phyloP scores from a whole-genome alignment of 1,140 invertebrate genomes.

The Lepidurus arcticus region DNA sequence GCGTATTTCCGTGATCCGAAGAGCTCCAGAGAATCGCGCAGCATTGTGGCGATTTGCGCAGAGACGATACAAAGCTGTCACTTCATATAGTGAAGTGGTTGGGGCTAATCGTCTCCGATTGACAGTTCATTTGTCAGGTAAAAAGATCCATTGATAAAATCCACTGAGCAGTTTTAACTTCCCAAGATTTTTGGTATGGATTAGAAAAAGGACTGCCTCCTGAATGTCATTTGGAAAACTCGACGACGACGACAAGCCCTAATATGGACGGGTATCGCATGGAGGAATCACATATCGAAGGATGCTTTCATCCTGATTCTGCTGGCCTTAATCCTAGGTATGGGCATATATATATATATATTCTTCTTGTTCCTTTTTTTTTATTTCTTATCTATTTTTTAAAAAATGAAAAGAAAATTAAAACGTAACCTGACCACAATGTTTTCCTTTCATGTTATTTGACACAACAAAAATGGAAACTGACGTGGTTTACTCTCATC shows the following conservation, averaged over 20 bases:
- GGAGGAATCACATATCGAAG: conserved; percentile 26
- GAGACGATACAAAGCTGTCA: conserved; percentile 29
- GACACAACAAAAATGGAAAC: background rate
- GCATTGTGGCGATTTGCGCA: conserved; percentile 27
- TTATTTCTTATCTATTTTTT: too few relatives aligned
- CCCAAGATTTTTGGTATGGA: background rate
- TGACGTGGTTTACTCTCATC: too few relatives aligned
- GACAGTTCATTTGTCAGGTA: background rate
- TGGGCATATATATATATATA: background rate
- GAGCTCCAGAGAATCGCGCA: conserved; percentile 20
- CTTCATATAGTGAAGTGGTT: conserved; percentile 28
- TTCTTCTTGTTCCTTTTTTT: background rate
- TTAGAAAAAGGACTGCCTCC: background rate
- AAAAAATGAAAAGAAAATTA: too few relatives aligned
- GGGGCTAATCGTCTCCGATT: conserved; percentile 28
- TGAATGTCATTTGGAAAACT: conserved; percentile 24
- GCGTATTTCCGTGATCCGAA: conserved; percentile 12
- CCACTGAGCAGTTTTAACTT: background rate
- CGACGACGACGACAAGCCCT: conserved; percentile 26
- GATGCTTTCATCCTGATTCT: conserved; percentile 32
- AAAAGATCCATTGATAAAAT: background rate
- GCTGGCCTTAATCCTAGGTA: conserved; percentile 32
- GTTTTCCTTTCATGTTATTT: background rate
- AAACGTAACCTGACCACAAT: background rate
- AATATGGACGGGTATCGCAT: background rate